A percentile compares a stretch with the other conserved stretches of the same genome.
Evolutionary conservation across 1,140 invertebrate species (phyloP).

Genomic region (Euglossa dilemma): DNA sequence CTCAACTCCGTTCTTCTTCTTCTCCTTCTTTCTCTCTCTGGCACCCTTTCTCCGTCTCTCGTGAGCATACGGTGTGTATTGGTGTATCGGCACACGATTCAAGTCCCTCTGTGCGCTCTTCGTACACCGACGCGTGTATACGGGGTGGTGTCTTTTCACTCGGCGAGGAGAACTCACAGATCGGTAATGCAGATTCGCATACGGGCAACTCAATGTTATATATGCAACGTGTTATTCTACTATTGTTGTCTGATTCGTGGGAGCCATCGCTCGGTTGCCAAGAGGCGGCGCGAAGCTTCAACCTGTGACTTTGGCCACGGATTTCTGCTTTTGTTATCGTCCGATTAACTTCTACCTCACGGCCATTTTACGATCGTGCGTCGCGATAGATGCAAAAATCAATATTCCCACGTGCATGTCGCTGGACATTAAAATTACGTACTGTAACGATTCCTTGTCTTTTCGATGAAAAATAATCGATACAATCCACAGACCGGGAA

Average conservation of each 20-base stretch:
- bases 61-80: constrained; percentile 20
- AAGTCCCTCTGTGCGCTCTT: not conserved
- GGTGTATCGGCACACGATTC: constrained; percentile 51
- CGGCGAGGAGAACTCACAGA: not conserved
- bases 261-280: not conserved
- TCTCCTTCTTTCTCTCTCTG: constrained; percentile 27
- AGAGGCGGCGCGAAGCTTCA: not conserved
- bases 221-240: not conserved
- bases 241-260: constrained; percentile 19
- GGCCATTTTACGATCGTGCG: not conserved
- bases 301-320: not conserved
- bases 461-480: not conserved
- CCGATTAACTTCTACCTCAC: not conserved
- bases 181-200: constrained; percentile 2
- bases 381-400: not conserved
- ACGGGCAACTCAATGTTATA: not conserved
- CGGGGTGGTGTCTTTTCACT: constrained; percentile 56
- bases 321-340: not conserved
- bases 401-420: not conserved
- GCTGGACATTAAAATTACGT: not conserved
- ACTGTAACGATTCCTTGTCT: not conserved
- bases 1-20: constrained; percentile 48
- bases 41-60: constrained; percentile 30
- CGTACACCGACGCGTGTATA: constrained; percentile 38
- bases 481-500: not conserved